Percentiles rank a stretch among this genome's conserved stretches.
phyloP scores from a whole-genome alignment of 2,113 vertebrate genomes.

The Menidia beryllina region DNA sequence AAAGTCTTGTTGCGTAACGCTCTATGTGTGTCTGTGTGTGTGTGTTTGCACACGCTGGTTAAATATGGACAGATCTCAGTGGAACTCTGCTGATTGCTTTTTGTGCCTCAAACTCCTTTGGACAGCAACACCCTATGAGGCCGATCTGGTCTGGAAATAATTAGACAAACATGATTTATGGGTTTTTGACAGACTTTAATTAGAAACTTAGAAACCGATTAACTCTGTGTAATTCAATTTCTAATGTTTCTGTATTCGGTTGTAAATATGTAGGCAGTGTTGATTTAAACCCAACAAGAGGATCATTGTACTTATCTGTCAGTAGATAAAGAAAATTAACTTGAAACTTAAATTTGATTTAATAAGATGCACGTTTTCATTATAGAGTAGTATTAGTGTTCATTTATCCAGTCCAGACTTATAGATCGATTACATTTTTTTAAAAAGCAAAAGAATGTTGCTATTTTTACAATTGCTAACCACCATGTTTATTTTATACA shows the following conservation, averaged over 20 bases:
- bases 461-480: neutral
- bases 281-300: conserved; percentile 48
- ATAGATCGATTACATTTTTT: too few relatives aligned
- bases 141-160: conserved; percentile 40
- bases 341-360: conserved; percentile 19
- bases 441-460: too few relatives aligned
- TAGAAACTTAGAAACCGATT: conserved; percentile 48
- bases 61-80: conserved; percentile 70
- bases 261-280: conserved; percentile 39
- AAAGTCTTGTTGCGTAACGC: conserved; percentile 73
- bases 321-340: conserved; percentile 5
- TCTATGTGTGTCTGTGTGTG: conserved; percentile 13
- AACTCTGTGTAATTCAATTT: conserved; percentile 49
- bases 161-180: conserved; percentile 60
- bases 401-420: neutral
- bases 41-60: conserved; percentile 41
- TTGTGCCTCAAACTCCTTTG: conserved; percentile 60
- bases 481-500: too few relatives aligned
- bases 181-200: conserved; percentile 57
- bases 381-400: neutral
- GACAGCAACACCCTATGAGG: conserved; percentile 53
- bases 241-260: conserved; percentile 54
- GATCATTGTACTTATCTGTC: conserved; percentile 41
- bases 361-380: neutral
- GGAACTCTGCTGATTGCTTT: conserved; percentile 68